Evolutionary conservation across 2,113 vertebrate species (phyloP), one percentile per base, ranked within the genome.

Genomic region (Gopherus evgoodei): DNA sequence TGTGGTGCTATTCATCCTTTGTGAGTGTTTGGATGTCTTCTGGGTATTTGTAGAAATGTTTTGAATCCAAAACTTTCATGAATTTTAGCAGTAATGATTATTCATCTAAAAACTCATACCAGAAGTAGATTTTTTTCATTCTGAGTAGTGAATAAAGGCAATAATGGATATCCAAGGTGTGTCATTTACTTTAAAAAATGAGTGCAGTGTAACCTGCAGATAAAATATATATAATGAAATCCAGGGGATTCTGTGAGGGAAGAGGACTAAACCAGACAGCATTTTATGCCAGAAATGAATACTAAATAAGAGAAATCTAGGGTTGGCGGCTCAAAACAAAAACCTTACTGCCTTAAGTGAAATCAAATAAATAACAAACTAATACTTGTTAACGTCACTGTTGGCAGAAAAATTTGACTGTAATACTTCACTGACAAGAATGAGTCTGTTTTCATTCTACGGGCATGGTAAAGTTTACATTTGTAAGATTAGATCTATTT

Each of bases 1-100:
- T 9, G 12, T 65, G 42, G 16, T 16, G 5, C 49, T 8, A 47
- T 5, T 78, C 44, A 78, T 47, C 31, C 10, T 12, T 14, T n/a
- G 31, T 1, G 3, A 7, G 25, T 5, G 65, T 24, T 11, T 54
- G 2, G 3, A 38, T 7, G 3, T 19, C n/a, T 31, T 69, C 42
- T 38, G n/a, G 17, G 6, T 29, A 25, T 8, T 81, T 47, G 6
- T 54, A 21, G 42, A 86, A 75, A 16, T 16, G 5, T 84, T 89
- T 50, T 44, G 31, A 72, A 54, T 3, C 31, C 14, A 5, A 2
- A 47, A 11, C 44, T 90, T 54, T 49, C 49, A 86, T 8, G 0
- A 42, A 5, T 84, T 81, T 29, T 50, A 52, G 25, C 27, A 78
- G 54, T 38, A 87, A 79, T 10, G 21, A n/a, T 27, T 59, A 12